Conservation (phyloP, 23 tunicate species). For the Corella eumyota region DNA sequence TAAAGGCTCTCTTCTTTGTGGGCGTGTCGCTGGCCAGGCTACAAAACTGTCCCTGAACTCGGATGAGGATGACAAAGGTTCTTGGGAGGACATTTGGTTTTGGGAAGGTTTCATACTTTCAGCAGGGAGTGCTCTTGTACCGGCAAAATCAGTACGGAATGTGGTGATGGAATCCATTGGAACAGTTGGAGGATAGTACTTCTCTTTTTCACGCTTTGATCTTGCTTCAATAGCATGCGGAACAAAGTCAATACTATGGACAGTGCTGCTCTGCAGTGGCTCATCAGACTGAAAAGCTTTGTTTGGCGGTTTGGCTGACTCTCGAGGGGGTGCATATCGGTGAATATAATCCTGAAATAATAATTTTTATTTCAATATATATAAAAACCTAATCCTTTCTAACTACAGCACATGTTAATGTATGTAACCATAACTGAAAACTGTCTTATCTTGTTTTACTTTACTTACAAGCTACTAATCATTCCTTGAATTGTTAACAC, state of each 20-base stretch:
- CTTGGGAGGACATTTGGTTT: slow-evolving; percentile 29
- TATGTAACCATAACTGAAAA: no score
- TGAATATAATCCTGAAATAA: slow-evolving; percentile 49
- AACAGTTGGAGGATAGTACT: slow-evolving; percentile 43
- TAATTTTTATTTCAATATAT: no score
- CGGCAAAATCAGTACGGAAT: slow-evolving; percentile 30
- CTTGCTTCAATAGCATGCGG: slow-evolving; percentile 57
- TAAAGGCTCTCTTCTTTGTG: slow-evolving; percentile 35
- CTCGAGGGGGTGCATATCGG: slow-evolving; percentile 57
- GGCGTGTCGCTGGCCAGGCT: slow-evolving; percentile 68
- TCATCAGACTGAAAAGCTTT: slow-evolving; percentile 67
- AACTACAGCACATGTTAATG: no score
- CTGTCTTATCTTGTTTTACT: no score
- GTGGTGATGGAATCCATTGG: slow-evolving; percentile 72
- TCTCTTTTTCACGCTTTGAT: slow-evolving; percentile 28
- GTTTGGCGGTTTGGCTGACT: slow-evolving; percentile 61
- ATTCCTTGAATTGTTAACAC: no score
- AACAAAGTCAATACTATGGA: slow-evolving; percentile 40
- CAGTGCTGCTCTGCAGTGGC: slow-evolving; percentile 56
- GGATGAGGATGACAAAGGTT: slow-evolving; percentile 66
- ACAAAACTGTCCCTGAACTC: slow-evolving; percentile 80
- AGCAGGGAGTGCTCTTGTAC: slow-evolving; percentile 54
- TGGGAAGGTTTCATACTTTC: slow-evolving; percentile 75
- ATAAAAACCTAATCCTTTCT: no score
- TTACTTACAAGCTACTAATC: no score